Base-by-base conservation (phyloP, 2,113 vertebrate genomes). In the Guaruba guarouba region DNA sequence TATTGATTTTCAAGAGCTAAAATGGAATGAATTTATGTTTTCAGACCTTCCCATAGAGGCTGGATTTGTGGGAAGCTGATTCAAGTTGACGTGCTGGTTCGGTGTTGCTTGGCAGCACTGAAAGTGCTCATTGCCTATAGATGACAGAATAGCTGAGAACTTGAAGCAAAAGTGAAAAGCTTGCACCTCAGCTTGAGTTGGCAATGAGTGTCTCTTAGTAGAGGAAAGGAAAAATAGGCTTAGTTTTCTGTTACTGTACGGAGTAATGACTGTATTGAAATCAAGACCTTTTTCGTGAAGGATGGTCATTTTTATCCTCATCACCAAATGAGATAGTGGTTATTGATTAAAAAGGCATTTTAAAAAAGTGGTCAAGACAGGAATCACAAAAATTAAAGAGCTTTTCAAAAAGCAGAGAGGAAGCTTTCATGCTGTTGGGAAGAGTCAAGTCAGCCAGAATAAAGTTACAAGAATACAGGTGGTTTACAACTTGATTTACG, bases 131-230 rank as follows among this genome's bases (percentile, higher is more conserved):
- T 63, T 83, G 79, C 76, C 33, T 24, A 7, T 37, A 78, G 59
- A 83, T 92, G 86, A 86, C 46, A 81, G 59, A 90, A 78, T 37
- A 90, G 41, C 66, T 93, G 79, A 86, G 92, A 93, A 91, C 35
- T 86, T 92, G 10, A 76, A 49, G 37, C 11, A 7, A 61, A 88
- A 62, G 59, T 51, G 39, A 79, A 90, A 94, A 93, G 43, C 66
- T 96, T 7, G 5, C 46, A 55, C 63, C 57, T 93, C 44, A 64
- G 62, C 71, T 35, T 35, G 80, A 77, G 71, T 24, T 95, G 43
- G 22, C 59, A 62, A 44, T 48, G 10, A 54, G 4, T 62, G 22
- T 37, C 31, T 82, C 20, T 55, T 82, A 20, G 25, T 15, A 61
- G 17, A 83, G 46, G 41, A 67, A 61, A 77, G 12, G 27, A 66